A percentile compares a stretch with the other conserved stretches of the same genome.
Evolutionary conservation across 2,113 vertebrate genomes (phyloP).

Genomic region (Sebastes schlegelii): DNA sequence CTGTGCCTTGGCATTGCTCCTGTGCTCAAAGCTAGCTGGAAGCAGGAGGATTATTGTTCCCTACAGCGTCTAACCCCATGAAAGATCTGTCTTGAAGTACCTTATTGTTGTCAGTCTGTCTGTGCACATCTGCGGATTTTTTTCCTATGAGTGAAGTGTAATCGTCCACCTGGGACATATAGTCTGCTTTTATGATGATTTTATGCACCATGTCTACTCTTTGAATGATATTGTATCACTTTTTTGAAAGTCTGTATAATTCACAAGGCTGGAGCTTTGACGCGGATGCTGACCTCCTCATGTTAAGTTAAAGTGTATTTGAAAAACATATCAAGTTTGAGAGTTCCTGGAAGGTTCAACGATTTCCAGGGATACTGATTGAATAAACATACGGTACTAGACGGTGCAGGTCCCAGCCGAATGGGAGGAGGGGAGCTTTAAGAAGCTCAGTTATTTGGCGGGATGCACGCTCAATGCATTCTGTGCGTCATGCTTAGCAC

Average conservation of each 20-base stretch:
- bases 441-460: conserved; percentile 5
- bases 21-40: conserved; percentile 46
- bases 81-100: conserved; percentile 45
- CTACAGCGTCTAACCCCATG: conserved; percentile 34
- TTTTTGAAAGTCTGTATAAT: conserved; percentile 10
- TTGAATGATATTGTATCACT: conserved; percentile 1
- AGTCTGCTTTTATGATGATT: background rate
- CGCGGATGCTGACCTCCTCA: background rate
- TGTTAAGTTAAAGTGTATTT: background rate
- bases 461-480: conserved; percentile 52
- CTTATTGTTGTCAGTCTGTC: conserved; percentile 40
- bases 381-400: conserved; percentile 41
- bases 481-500: conserved; percentile 60
- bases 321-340: background rate
- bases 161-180: conserved; percentile 13
- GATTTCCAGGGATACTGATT: conserved; percentile 24
- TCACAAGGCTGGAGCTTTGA: background rate
- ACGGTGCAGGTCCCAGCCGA: background rate
- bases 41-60: conserved; percentile 61
- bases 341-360: conserved; percentile 13
- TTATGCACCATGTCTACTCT: background rate
- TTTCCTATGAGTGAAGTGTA: background rate
- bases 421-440: conserved; percentile 31
- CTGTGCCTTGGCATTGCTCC: conserved; percentile 70
- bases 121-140: background rate